Evolutionary conservation across 2,888 invertebrate genomes (phyloP).

Genomic region (Cremastobaeus sp.): DNA sequence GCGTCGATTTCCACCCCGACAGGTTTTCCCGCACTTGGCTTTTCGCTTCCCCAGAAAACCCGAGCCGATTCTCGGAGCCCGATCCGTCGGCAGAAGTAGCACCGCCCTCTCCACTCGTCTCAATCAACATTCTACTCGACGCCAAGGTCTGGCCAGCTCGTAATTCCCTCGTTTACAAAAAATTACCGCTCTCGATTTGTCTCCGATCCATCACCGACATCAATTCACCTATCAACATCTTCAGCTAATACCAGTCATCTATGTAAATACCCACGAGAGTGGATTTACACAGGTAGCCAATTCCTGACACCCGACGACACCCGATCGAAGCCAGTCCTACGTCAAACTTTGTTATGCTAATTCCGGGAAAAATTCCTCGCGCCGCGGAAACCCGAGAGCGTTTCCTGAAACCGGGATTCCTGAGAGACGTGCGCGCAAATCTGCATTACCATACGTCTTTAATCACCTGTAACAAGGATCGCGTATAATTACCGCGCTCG

Average conservation of each 20-base stretch:
- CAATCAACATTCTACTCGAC: background rate
- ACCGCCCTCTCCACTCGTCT: too few species aligned
- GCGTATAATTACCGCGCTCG: conserved; percentile 31
- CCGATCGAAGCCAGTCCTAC: conserved; percentile 15
- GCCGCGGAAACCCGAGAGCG: background rate
- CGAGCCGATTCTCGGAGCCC: too few species aligned
- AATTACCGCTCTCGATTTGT: background rate
- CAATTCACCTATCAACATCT: conserved; percentile 40
- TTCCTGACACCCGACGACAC: conserved; percentile 53
- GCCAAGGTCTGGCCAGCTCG: background rate
- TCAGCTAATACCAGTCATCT: conserved; percentile 31
- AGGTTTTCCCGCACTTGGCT: too few species aligned
- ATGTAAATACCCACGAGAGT: conserved; percentile 39
- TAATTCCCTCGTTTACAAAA: background rate
- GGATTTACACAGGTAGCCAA: conserved; percentile 43
- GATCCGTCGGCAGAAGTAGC: too few species aligned
- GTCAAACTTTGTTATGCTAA: conserved; percentile 9
- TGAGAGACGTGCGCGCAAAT: conserved; percentile 7
- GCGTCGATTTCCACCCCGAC: too few species aligned
- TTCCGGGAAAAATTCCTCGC: background rate
- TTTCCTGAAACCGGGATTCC: conserved; percentile 14
- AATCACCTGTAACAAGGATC: conserved; percentile 31
- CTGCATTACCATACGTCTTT: conserved; percentile 18
- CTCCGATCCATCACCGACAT: conserved; percentile 36
- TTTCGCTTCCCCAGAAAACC: too few species aligned